A percentile compares a stretch with the other conserved stretches of the same genome.
phyloP scores from a whole-genome alignment of 1,140 invertebrate genomes.

The Hestina assimilis region DNA sequence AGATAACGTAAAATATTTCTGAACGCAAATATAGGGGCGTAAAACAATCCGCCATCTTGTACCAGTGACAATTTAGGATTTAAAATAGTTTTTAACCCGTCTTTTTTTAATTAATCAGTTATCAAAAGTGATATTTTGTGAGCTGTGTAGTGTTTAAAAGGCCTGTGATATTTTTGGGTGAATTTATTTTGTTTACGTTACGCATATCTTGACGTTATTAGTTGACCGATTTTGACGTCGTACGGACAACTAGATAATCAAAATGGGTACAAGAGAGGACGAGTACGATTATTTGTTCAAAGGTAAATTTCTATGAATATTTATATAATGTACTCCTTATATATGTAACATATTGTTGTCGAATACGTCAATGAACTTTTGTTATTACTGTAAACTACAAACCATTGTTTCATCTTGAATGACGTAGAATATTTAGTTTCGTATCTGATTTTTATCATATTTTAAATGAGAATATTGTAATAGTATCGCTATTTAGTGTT shows the following conservation, averaged over 20 bases:
- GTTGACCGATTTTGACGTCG: slow-evolving; percentile 74
- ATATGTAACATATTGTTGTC: slow-evolving; percentile 4
- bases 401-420: slow-evolving; percentile 36
- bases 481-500: background rate
- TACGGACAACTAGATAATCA: slow-evolving; percentile 71
- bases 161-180: slow-evolving; percentile 75
- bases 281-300: slow-evolving; percentile 99
- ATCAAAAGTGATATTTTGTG: slow-evolving; percentile 62
- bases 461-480: slow-evolving; percentile 16
- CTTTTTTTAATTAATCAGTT: slow-evolving; percentile 64
- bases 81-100: slow-evolving; percentile 55
- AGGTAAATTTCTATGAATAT: slow-evolving; percentile 83
- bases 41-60: slow-evolving; percentile 76
- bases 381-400: slow-evolving; percentile 34
- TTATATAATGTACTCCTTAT: slow-evolving; percentile 3
- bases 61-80: slow-evolving; percentile 65
- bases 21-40: slow-evolving; percentile 68
- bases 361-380: slow-evolving; percentile 13
- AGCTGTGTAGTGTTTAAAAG: slow-evolving; percentile 67
- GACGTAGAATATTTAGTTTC: slow-evolving; percentile 39
- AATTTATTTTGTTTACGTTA: slow-evolving; percentile 71
- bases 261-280: slow-evolving; percentile 98
- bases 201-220: slow-evolving; percentile 64
- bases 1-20: slow-evolving; percentile 29
- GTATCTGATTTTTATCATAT: slow-evolving; percentile 24